Evolutionary conservation across 2,888 invertebrate species (phyloP), one percentile per base, ranked within the genome.

Genomic region (Acanthosepion esculentum): DNA sequence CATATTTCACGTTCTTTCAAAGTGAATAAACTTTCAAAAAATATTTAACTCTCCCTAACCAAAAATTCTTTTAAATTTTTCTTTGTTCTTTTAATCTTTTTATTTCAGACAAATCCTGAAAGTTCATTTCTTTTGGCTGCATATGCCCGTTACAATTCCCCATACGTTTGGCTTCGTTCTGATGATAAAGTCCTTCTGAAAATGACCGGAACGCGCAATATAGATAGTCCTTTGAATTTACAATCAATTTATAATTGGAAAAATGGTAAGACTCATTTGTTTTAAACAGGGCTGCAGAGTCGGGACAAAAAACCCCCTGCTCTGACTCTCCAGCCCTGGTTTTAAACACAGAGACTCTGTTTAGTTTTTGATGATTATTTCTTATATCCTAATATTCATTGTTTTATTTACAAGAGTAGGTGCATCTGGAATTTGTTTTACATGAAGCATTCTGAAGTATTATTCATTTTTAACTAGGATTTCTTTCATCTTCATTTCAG

Each of bases 141-240:
- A 10, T 78, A 78, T 12, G 78, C 78, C 33, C 78, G 78, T 2
- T 78, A 78, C 78, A n/a, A 78, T 78, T 78, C 78, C 1, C 78
- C 78, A n/a, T 78, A 78, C 33, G 78, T 78, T n/a, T 78, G 78
- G 78, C 78, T 78, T 78, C 78, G 78, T 78, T 78, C 78, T n/a
- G 78, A 78, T n/a, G 18, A 78, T 33, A 12, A 78, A 78, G 18
- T 78, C n/a, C 78, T 78, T n/a, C 78, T 78, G 33, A 78, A 78
- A 78, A 78, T 78, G 78, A 78, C 78, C 10, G 15, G 78, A 78
- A 78, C 78, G 4, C 10, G 12, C 78, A 78, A 78, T 78, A 10
- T 15, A n/a, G 78, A 78, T 78, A 78, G 33, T 78, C 78, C 78
- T 15, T 78, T 78, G 78, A 78, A 78, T 78, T 78, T 78, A 15